phyloP scores from a whole-genome alignment of 2,797 vertebrate species.

The Rhinophrynus dorsalis region DNA sequence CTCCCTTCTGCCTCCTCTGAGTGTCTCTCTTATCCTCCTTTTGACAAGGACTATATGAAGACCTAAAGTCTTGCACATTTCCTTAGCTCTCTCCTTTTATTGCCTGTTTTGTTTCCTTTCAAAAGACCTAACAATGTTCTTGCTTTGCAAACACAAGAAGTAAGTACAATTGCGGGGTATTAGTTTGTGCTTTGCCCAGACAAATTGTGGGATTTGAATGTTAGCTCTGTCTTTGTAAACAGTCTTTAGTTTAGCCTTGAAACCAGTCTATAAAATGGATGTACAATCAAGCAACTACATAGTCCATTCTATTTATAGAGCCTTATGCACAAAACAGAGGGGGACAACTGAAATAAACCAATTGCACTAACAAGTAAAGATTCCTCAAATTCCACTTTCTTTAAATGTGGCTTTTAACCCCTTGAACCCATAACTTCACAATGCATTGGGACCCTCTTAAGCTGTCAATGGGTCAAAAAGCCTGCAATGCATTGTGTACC shows the following conservation, averaged over 20 bases:
- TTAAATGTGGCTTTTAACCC: no score
- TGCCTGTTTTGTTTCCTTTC: constrained; percentile 16
- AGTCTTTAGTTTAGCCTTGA: constrained; percentile 23
- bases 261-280: constrained; percentile 5
- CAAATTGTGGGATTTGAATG: neutral
- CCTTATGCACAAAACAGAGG: neutral
- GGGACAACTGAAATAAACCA: no score
- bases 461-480: no score
- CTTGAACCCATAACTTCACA: no score
- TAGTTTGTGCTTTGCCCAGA: neutral
- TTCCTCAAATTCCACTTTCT: no score
- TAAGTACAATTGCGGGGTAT: constrained; percentile 1
- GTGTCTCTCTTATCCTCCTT: constrained; percentile 39
- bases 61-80: constrained; percentile 15
- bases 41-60: neutral
- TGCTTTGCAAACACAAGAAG: constrained; percentile 20
- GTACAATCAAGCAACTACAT: neutral
- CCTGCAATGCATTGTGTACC: no score
- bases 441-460: no score
- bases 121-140: constrained; percentile 16
- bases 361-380: no score
- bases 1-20: constrained; percentile 26
- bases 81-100: constrained; percentile 14
- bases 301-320: constrained; percentile 17
- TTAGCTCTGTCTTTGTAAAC: constrained; percentile 19